A percentile compares a stretch with the other conserved stretches of the same genome.
Conservation (phyloP, 2,113 vertebrate genomes). For the Ascaphus truei region DNA sequence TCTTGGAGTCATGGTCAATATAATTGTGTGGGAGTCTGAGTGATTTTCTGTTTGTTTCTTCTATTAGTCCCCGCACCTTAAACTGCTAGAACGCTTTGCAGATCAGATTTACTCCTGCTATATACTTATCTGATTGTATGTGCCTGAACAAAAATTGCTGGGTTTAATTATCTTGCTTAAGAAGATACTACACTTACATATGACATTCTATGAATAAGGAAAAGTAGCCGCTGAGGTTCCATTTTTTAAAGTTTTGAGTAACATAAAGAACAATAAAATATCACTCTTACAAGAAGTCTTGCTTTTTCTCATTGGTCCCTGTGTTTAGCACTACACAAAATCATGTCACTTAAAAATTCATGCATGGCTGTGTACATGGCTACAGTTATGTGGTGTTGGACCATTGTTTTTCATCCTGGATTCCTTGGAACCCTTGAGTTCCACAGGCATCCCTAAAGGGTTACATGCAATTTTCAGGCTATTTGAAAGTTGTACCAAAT, state of each 20-base stretch:
- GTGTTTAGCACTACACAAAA: no score
- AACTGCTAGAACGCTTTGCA: constrained; percentile 1
- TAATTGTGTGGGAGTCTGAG: constrained; percentile 4
- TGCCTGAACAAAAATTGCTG: constrained; percentile 10
- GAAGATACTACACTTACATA: constrained; percentile 15
- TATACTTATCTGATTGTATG: constrained; percentile 12
- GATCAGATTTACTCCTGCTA: constrained; percentile 27
- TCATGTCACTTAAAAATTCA: no score
- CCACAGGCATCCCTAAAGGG: no score
- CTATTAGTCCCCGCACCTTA: constrained; percentile 23
- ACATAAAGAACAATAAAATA: neutral
- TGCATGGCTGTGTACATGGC: no score
- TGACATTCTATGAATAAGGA: neutral
- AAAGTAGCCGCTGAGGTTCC: neutral
- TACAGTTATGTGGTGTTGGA: no score
- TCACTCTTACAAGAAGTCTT: no score
- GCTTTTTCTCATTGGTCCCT: no score
- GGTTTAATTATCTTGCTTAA: neutral
- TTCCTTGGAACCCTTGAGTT: no score
- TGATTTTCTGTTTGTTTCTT: constrained; percentile 11
- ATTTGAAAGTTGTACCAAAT: no score
- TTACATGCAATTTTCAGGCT: no score
- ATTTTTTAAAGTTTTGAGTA: neutral
- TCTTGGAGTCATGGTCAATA: constrained; percentile 34
- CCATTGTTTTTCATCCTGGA: no score